A percentile compares a stretch with the other conserved stretches of the same genome.
Evolutionary conservation across 1,140 invertebrate species (phyloP).

Genomic region (Heliconius nattereri): DNA sequence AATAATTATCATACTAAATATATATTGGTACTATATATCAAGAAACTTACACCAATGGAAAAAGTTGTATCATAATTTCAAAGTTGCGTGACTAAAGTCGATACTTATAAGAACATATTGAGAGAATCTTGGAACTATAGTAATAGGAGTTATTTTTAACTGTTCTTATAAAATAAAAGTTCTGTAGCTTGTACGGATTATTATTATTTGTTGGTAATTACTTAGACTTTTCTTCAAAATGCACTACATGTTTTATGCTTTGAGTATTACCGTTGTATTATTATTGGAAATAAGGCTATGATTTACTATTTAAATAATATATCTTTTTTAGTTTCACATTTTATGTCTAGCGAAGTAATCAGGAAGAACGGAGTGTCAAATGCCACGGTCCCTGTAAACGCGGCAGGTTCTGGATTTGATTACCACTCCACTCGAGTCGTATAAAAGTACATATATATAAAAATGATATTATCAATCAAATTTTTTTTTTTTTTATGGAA

Average conservation of each 20-base stretch:
- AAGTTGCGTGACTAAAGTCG: constrained; percentile 21
- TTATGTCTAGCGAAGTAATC: no score
- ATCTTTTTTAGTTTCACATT: no score
- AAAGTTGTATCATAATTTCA: constrained; percentile 28
- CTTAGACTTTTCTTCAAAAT: constrained; percentile 28
- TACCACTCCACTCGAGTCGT: no score
- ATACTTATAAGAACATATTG: neutral
- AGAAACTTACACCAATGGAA: constrained; percentile 5
- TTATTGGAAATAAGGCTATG: no score
- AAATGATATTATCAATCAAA: no score
- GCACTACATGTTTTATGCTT: constrained; percentile 14
- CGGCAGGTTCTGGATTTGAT: no score
- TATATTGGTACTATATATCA: neutral
- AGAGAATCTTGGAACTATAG: neutral
- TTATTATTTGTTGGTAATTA: constrained; percentile 29
- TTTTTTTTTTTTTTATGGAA: no score
- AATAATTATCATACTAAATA: neutral
- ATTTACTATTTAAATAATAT: no score
- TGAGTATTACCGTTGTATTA: neutral
- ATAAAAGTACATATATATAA: no score
- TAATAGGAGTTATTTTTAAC: neutral
- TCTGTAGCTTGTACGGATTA: constrained; percentile 30
- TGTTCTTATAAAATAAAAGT: constrained; percentile 21
- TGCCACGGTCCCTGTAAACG: no score
- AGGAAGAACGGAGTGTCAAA: no score